Percentiles rank a stretch among this genome's conserved stretches.
Conservation (phyloP, 2,113 vertebrate species). For the Pleuronectes platessa region DNA sequence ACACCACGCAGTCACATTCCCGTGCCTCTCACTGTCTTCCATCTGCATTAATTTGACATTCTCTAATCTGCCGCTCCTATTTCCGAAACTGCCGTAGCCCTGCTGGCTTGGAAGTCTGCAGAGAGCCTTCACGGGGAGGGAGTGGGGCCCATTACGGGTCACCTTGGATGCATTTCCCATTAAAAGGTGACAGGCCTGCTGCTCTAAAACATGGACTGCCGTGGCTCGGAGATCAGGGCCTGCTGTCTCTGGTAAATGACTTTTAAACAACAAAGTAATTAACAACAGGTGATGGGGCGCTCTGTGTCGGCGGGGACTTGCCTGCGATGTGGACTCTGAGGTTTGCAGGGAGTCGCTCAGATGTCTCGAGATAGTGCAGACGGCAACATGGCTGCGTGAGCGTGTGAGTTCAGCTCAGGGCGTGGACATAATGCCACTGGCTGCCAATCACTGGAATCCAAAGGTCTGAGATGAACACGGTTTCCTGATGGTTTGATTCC, state of each 20-base stretch:
- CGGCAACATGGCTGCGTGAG: conserved; percentile 1
- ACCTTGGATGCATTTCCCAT: conserved; percentile 77
- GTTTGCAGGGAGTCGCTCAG: too few relatives aligned
- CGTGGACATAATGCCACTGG: conserved; percentile 14
- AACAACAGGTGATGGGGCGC: conserved; percentile 27
- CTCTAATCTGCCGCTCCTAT: conserved; percentile 72
- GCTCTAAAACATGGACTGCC: conserved; percentile 61
- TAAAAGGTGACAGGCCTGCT: conserved; percentile 76
- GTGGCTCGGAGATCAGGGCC: conserved; percentile 59
- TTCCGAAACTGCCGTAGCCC: conserved; percentile 65
- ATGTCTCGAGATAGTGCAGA: too few relatives aligned
- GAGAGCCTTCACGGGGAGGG: conserved; percentile 53
- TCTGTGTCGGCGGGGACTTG: conserved; percentile 14
- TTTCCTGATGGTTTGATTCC: conserved; percentile 71
- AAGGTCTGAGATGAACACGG: conserved; percentile 44
- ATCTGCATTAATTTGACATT: conserved; percentile 81
- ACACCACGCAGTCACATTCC: conserved; percentile 70
- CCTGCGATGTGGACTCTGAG: conserved; percentile 2
- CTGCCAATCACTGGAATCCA: conserved; percentile 62
- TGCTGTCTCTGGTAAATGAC: conserved; percentile 68
- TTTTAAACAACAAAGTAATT: conserved; percentile 66
- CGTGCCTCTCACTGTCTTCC: conserved; percentile 69
- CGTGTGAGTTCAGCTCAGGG: conserved; percentile 12
- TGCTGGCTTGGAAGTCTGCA: conserved; percentile 66
- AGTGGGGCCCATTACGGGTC: conserved; percentile 72